Percentiles rank a stretch among this genome's conserved stretches.
Evolutionary conservation across 92 coral and sea anemone species (phyloP).

Genomic region (Diadumene lineata): DNA sequence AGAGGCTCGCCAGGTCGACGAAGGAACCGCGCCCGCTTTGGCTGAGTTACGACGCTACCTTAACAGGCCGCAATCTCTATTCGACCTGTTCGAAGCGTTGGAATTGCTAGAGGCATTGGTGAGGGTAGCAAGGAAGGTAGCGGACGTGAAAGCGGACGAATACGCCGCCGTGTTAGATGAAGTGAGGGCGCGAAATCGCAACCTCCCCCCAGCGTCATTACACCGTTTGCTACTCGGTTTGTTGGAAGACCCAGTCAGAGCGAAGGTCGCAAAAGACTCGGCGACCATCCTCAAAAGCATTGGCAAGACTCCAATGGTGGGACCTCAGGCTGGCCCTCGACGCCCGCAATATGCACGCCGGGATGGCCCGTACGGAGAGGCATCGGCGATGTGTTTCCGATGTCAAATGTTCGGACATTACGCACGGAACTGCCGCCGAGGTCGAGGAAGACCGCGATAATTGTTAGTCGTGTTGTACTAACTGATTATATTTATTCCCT

Average conservation of each 20-base stretch:
- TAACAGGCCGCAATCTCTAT: slow-evolving; percentile 22
- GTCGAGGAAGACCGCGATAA: not conserved
- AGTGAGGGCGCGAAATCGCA: slow-evolving; percentile 14
- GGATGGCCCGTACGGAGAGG: too few species aligned
- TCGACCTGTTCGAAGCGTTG: slow-evolving; percentile 34
- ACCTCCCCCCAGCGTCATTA: not conserved
- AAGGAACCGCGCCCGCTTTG: slow-evolving; percentile 19
- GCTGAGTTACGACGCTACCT: slow-evolving; percentile 19
- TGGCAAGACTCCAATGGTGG: not conserved
- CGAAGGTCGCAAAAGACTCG: slow-evolving; percentile 43
- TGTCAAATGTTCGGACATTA: not conserved
- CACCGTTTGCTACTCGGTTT: slow-evolving; percentile 37
- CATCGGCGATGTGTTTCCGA: slow-evolving; percentile 18
- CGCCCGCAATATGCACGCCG: too few species aligned
- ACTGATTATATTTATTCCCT: too few species aligned
- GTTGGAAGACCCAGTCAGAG: slow-evolving; percentile 45
- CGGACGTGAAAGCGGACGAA: slow-evolving; percentile 32
- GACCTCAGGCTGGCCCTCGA: not conserved
- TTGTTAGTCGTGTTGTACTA: too few species aligned
- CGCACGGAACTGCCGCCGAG: slow-evolving; percentile 12
- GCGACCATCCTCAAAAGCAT: slow-evolving; percentile 14
- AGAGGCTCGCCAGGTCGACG: slow-evolving; percentile 2
- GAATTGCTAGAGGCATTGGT: slow-evolving; percentile 26
- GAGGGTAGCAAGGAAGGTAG: slow-evolving; percentile 21
- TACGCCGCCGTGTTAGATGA: slow-evolving; percentile 33